Percentiles rank a stretch among this genome's conserved stretches.
phyloP scores from a whole-genome alignment of 2,113 vertebrate species.

The Chitala chitala region DNA sequence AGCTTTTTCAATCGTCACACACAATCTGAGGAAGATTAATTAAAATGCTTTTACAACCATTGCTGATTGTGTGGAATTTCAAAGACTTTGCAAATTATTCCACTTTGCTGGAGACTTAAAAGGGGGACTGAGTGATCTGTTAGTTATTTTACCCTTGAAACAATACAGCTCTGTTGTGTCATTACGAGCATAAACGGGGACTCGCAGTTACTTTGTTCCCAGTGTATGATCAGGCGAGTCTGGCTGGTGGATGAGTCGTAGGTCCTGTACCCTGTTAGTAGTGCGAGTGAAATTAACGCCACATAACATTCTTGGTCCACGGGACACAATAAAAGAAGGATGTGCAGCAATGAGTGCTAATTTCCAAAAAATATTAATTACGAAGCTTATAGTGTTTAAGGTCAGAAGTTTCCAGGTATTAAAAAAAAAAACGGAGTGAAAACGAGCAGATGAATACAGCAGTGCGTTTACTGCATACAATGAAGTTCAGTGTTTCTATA shows the following conservation, averaged over 20 bases:
- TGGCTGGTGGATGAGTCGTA: slow-evolving; percentile 54
- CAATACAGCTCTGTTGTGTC: slow-evolving; percentile 58
- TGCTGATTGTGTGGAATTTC: slow-evolving; percentile 50
- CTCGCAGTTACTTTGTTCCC: slow-evolving; percentile 35
- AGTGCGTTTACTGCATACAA: slow-evolving; percentile 13
- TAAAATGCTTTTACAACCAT: slow-evolving; percentile 53
- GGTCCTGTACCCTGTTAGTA: slow-evolving; percentile 55
- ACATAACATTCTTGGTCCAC: slow-evolving; percentile 56
- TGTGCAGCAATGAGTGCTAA: slow-evolving; percentile 33
- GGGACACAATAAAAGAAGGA: slow-evolving; percentile 57
- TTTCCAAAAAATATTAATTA: slow-evolving; percentile 47
- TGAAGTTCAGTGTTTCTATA: slow-evolving; percentile 48
- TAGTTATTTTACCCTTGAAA: slow-evolving; percentile 49
- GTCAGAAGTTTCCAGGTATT: slow-evolving; percentile 51
- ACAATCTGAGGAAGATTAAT: slow-evolving; percentile 62
- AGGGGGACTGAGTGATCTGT: slow-evolving; percentile 56
- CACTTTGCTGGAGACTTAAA: slow-evolving; percentile 44
- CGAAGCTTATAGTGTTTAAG: slow-evolving; percentile 50
- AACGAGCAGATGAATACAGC: slow-evolving; percentile 1
- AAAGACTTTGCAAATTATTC: slow-evolving; percentile 51
- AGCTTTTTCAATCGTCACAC: slow-evolving; percentile 49
- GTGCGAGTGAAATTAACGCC: slow-evolving; percentile 51
- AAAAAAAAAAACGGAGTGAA: slow-evolving; percentile 35
- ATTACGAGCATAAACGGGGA: slow-evolving; percentile 57
- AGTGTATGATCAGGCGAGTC: slow-evolving; percentile 47